A percentile compares a stretch with the other conserved stretches of the same genome.
These are phyloP conservation scores for Edolisoma coerulescens DNA, from an alignment of 2,113 vertebrate species.

Conservation along the genomic window DNA sequence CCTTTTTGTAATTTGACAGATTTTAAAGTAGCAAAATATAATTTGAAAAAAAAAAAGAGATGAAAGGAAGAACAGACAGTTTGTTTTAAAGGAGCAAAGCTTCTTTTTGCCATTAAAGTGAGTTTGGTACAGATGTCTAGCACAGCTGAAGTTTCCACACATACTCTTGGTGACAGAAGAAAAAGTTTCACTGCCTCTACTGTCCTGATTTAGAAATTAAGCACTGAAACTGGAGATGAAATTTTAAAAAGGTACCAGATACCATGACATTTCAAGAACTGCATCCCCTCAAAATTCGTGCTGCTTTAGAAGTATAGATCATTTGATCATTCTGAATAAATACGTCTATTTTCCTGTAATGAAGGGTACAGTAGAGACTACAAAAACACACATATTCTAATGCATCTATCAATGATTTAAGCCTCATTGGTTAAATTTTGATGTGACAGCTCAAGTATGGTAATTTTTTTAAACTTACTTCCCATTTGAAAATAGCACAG, in stretches of 20 bases:
- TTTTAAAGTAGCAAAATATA: not conserved
- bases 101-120: not conserved
- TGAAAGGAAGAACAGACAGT: fast-evolving
- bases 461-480: not conserved
- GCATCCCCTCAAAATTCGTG: fast-evolving
- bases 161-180: not conserved
- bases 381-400: not conserved
- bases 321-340: not conserved
- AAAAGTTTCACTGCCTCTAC: not conserved
- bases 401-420: not conserved
- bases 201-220: not conserved
- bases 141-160: not conserved
- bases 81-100: not conserved
- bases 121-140: not conserved
- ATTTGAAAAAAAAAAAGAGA: not conserved
- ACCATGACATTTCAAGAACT: not conserved
- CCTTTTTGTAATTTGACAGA: not conserved
- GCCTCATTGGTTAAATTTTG: not conserved
- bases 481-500: not conserved
- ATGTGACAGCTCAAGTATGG: not conserved
- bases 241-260: not conserved
- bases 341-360: not conserved
- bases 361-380: not conserved
- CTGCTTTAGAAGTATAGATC: not conserved
- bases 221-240: not conserved